Evolutionary conservation across 2,797 vertebrate genomes (phyloP), one percentile per base, ranked within the genome.

Genomic region (Sebastes reedi): DNA sequence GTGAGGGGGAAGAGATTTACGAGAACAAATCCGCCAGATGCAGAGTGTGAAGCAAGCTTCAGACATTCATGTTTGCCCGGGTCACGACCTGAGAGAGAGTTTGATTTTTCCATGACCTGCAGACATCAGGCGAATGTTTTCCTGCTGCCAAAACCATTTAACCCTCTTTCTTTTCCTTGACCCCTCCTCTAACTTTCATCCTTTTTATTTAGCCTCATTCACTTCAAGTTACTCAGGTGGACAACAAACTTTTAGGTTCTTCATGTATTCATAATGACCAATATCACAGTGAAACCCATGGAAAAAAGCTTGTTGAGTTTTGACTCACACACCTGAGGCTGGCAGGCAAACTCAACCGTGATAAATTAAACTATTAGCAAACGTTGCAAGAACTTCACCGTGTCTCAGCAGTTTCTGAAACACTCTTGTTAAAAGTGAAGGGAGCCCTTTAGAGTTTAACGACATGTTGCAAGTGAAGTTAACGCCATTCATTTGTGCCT

Each of bases 1-100:
- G 79, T 30, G 8, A 70, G 8, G 18, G 75, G 69, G 22, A 52
- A 36, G 65, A 86, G 83, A 90, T 89, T 92, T 89, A 88, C 13
- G 69, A 86, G 86, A 82, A 88, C 87, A 89, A 86, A 87, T 87
- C 84, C 60, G 0, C 68, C 81, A 85, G 75, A 91, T 85, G 88
- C 20, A 22, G 80, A 87, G 82, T 84, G 79, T 75, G 78, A 89
- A 77, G 79, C 81, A 59, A 76, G 67, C 50, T 73, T 80, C 83
- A 91, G 81, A 83, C 83, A 30, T 68, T 72, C 68, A 66, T 80
- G 82, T 89, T 81, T 87, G 82, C 42, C 54, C 2, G 59, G 79
- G 87, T 89, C 81, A 27, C 8, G 74, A 88, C 89, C 88, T 84
- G 56, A 5, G 18, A 64, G 42, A 24, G 24, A 73, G 62, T 76